Evolutionary conservation across 2,113 vertebrate genomes (phyloP), one percentile per base, ranked within the genome.

Genomic region (Acrocephalus kingi): DNA sequence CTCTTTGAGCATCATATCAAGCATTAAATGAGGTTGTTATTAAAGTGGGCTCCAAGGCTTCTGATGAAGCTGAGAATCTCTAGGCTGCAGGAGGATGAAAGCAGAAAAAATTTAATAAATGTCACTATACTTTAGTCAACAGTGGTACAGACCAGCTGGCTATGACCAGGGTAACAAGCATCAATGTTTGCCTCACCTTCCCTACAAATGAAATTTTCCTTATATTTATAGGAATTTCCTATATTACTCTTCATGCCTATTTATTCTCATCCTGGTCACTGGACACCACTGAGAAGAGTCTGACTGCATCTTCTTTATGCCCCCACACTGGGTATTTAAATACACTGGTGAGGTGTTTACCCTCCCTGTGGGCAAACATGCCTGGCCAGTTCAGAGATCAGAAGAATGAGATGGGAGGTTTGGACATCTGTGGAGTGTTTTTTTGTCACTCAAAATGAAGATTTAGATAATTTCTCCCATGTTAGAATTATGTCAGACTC

Each of bases 401-500:
- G 13, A 33, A 67, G 41, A 66, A 76, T 27, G 25, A 31, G 6
- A 28, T 22, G 14, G 16, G 7, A 2, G 4, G 8, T 37, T 8
- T 58, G 62, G 43, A 21, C 16, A 43, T 20, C 39, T 30, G 6
- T 64, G n/a, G 24, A 61, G 33, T 41, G 13, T 4, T 30, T 43
- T 80, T 2, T 4, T 43, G 8, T 25, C 41, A 67, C 15, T 15
- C 21, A 62, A 55, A 80, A 31, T 24, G 13, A 81, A 41, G 33
- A 84, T 37, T 25, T 28, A 48, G 33, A 9, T 48, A 28, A 30
- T 33, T 90, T 76, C 22, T 61, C 56, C 23, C 48, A 6, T 21
- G 27, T 56, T 63, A 45, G 25, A 4, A n/a, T 24, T 37, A 28
- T 0, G 0, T 15, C 37, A 61, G 35, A 23, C 14, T n/a, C 58